Evolutionary conservation across 2,797 vertebrate species (phyloP).

Genomic region (Crossoptilon crossoptilon): DNA sequence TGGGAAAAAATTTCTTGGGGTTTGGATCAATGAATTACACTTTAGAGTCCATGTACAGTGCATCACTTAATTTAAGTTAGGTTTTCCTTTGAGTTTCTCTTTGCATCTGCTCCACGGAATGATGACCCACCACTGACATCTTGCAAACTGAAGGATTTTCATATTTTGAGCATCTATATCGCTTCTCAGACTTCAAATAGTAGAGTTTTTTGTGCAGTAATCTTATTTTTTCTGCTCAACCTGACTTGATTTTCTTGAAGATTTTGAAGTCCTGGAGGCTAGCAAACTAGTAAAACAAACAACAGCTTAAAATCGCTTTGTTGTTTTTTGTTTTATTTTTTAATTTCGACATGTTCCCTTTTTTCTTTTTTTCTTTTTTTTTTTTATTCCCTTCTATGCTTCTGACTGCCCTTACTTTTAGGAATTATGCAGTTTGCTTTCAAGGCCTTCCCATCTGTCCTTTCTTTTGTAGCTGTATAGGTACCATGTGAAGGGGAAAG

Average conservation of each 20-base stretch:
- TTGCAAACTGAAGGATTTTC: neutral
- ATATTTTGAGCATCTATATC: neutral
- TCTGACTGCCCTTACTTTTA: neutral
- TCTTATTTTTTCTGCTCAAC: neutral
- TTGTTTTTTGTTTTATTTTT: neutral
- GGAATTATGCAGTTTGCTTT: neutral
- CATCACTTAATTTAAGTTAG: neutral
- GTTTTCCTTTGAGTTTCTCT: neutral
- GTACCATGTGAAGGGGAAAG: neutral
- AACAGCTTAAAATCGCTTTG: neutral
- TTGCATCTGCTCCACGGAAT: neutral
- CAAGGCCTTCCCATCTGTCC: neutral
- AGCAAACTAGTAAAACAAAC: neutral
- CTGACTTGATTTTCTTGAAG: neutral
- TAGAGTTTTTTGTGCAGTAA: neutral
- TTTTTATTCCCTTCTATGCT: neutral
- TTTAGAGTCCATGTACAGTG: neutral
- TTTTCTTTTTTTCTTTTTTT: neutral
- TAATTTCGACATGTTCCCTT: neutral
- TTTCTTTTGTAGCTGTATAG: neutral
- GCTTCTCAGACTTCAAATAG: neutral
- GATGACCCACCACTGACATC: neutral
- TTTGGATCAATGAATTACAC: neutral
- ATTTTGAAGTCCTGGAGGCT: neutral
- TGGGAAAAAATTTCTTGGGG: neutral